Evolutionary conservation across 2,888 invertebrate genomes (phyloP).

Genomic region (Calliphora vomitoria): DNA sequence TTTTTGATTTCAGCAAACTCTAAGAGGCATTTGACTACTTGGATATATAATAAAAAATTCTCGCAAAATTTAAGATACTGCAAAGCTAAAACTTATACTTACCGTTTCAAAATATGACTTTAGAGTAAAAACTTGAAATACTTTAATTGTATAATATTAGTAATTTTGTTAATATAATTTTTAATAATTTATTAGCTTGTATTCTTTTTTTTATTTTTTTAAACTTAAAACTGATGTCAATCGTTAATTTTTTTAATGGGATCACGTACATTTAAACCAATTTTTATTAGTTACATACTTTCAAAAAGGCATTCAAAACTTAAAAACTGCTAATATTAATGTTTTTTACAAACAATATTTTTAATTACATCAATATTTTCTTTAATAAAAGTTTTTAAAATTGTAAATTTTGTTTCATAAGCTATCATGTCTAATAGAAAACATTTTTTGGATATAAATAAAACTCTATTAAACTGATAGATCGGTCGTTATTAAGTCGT

Average conservation of each 20-base stretch:
- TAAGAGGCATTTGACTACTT: too few species aligned
- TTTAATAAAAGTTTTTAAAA: background rate
- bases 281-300: background rate
- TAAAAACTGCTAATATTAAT: background rate
- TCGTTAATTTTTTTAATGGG: constrained; percentile 8
- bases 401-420: background rate
- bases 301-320: constrained; percentile 60
- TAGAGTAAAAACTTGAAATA: constrained; percentile 1
- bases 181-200: constrained; percentile 35
- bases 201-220: too few species aligned
- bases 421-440: constrained; percentile 62
- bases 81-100: background rate
- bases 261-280: constrained; percentile 31
- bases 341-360: background rate
- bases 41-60: too few species aligned
- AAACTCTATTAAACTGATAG: constrained; percentile 62
- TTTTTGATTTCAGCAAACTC: too few species aligned
- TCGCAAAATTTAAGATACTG: too few species aligned
- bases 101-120: background rate
- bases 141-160: constrained; percentile 8
- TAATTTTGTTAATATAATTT: too few species aligned
- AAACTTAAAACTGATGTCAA: background rate
- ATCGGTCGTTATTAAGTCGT: constrained; percentile 26
- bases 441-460: background rate
- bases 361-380: background rate